Evolutionary conservation across 2,797 vertebrate species (phyloP).

Genomic region (Sebastes dallii): DNA sequence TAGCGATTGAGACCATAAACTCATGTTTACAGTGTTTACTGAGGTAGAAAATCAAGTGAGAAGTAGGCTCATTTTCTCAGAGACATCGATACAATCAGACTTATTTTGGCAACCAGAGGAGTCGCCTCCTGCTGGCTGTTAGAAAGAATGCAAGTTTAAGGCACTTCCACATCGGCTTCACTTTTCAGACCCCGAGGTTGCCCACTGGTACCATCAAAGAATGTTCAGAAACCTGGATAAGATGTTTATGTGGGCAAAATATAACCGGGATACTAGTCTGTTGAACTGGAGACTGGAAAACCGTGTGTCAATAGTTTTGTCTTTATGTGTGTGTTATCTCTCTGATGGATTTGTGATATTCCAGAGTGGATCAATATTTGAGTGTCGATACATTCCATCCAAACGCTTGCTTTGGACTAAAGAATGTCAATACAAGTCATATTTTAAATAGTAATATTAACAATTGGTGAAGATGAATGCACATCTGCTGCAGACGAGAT

Average conservation of each 20-base stretch:
- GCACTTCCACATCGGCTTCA: too few species aligned
- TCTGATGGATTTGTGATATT: background rate
- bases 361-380: slow-evolving; percentile 19
- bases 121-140: too few species aligned
- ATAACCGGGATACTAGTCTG: background rate
- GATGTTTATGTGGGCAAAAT: background rate
- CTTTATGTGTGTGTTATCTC: slow-evolving; percentile 5
- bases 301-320: slow-evolving; percentile 14
- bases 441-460: slow-evolving; percentile 8
- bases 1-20: too few species aligned
- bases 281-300: background rate
- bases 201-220: background rate
- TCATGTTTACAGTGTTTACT: too few species aligned
- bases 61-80: too few species aligned
- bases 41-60: too few species aligned
- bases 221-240: background rate
- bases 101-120: too few species aligned
- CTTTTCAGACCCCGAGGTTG: too few species aligned
- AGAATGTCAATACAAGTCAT: slow-evolving; percentile 19
- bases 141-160: too few species aligned
- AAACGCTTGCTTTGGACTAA: slow-evolving; percentile 11
- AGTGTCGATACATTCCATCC: slow-evolving; percentile 3
- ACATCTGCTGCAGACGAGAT: slow-evolving; percentile 1
- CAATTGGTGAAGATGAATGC: background rate
- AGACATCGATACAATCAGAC: too few species aligned